Percentiles rank a stretch among this genome's conserved stretches.
phyloP scores from a whole-genome alignment of 2,797 vertebrate genomes.

The Euthynnus affinis region DNA sequence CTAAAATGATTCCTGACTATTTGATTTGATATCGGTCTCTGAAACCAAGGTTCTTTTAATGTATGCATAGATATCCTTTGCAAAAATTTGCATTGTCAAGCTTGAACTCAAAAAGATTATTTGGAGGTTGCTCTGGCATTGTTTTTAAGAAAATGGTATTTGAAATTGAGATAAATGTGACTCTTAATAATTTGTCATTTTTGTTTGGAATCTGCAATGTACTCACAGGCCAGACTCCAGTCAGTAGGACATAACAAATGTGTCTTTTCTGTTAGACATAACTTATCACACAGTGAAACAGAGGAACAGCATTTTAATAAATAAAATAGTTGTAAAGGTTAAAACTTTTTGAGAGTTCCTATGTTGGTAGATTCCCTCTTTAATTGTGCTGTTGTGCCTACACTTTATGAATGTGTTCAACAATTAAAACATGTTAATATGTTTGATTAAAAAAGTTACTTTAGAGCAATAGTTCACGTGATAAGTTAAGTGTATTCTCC shows the following conservation, averaged over 20 bases:
- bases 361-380: neutral
- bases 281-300: neutral
- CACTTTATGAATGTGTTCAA: neutral
- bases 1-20: slow-evolving; percentile 13
- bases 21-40: slow-evolving; percentile 7
- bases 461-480: neutral
- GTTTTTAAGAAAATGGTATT: neutral
- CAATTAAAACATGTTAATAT: neutral
- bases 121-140: neutral
- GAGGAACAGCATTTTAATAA: neutral
- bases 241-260: slow-evolving; percentile 4
- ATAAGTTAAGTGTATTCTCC: neutral
- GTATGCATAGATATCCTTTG: neutral
- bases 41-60: slow-evolving; percentile 39
- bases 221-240: neutral
- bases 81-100: slow-evolving; percentile 3
- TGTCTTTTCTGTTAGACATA: neutral
- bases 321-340: neutral
- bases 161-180: slow-evolving; percentile 1
- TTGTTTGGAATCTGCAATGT: slow-evolving; percentile 22
- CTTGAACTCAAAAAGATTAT: neutral
- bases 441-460: neutral
- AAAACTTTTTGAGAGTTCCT: neutral
- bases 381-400: neutral
- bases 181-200: slow-evolving; percentile 11